These are phyloP conservation scores for Synergus umbraculus DNA, from an alignment of 2,888 invertebrate species.

Conservation along the genomic window DNA sequence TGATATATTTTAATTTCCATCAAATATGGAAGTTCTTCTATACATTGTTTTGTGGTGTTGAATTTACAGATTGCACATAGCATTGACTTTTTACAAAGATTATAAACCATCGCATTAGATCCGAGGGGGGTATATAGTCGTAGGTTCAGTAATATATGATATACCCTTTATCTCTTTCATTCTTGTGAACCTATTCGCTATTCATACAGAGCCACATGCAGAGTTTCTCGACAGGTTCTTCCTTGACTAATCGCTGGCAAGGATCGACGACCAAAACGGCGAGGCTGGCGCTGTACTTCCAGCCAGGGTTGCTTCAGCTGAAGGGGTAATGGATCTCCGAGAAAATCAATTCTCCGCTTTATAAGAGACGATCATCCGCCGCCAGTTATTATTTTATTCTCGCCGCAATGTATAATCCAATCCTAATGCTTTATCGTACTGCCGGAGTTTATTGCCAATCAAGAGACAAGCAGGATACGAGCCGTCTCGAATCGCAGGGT, in stretches of 20 bases:
- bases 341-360: conserved; percentile 7
- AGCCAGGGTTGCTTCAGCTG: background rate
- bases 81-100: background rate
- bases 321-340: conserved; percentile 1
- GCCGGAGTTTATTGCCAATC: conserved; percentile 14
- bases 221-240: conserved; percentile 14
- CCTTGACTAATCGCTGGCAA: conserved; percentile 6
- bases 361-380: background rate
- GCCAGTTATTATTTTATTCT: conserved; percentile 14
- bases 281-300: background rate
- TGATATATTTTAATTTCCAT: too few relatives aligned
- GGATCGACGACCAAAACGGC: background rate
- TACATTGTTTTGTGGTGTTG: too few relatives aligned
- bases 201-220: background rate
- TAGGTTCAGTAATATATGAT: background rate
- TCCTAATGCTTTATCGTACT: conserved; percentile 10
- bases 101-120: background rate
- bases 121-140: background rate
- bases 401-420: conserved; percentile 2
- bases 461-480: background rate
- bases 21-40: too few relatives aligned
- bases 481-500: background rate
- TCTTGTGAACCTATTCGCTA: conserved; percentile 1
- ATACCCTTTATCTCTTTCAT: conserved; percentile 3
- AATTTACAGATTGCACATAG: too few relatives aligned